phyloP scores from a whole-genome alignment of 2,888 invertebrate genomes.

The Mythimna vitellina region DNA sequence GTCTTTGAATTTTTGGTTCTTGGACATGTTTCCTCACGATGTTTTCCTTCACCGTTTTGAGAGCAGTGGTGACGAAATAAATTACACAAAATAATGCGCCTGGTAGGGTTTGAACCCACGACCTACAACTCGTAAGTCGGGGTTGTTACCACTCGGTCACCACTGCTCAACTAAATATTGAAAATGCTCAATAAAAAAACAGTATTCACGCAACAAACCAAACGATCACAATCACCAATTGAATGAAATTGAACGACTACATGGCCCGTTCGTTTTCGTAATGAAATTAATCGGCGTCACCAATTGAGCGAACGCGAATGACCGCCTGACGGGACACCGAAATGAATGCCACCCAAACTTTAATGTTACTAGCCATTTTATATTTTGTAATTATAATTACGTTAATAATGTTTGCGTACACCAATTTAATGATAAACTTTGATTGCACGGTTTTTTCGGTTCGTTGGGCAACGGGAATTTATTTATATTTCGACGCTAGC shows the following conservation, averaged over 20 bases:
- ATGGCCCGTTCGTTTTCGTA: slow-evolving; percentile 58
- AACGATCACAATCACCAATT: slow-evolving; percentile 61
- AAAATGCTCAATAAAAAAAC: slow-evolving; percentile 41
- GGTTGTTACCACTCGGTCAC: too few relatives aligned
- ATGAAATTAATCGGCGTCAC: slow-evolving; percentile 66
- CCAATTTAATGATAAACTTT: slow-evolving; percentile 52
- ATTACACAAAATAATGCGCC: too few relatives aligned
- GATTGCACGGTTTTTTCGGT: slow-evolving; percentile 48
- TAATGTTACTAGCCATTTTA: slow-evolving; percentile 47
- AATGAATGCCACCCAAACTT: slow-evolving; percentile 51
- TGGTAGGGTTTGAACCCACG: too few relatives aligned
- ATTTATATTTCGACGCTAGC: slow-evolving; percentile 21
- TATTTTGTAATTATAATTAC: slow-evolving; percentile 58
- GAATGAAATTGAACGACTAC: slow-evolving; percentile 63
- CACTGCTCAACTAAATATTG: too few relatives aligned
- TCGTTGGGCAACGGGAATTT: slow-evolving; percentile 27
- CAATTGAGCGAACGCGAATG: slow-evolving; percentile 60
- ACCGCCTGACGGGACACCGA: slow-evolving; percentile 42
- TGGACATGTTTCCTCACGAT: too few relatives aligned
- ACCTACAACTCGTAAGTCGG: too few relatives aligned
- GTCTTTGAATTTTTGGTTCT: too few relatives aligned
- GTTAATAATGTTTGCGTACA: slow-evolving; percentile 51
- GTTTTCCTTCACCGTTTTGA: too few relatives aligned
- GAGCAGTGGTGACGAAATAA: too few relatives aligned
- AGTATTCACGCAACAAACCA: slow-evolving; percentile 42